These are phyloP conservation scores for Tor tambroides DNA, from an alignment of 2,113 vertebrate species.

Conservation along the genomic window DNA sequence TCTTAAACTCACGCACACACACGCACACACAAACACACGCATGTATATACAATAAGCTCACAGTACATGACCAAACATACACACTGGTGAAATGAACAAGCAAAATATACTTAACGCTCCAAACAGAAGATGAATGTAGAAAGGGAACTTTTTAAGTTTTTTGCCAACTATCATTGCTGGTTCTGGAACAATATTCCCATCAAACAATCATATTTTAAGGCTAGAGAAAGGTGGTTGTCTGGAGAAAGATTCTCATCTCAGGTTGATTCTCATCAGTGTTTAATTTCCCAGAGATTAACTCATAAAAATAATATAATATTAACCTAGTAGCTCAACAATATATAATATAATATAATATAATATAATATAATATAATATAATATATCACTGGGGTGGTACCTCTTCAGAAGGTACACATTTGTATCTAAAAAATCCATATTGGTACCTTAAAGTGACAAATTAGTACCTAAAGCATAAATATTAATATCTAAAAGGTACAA, in stretches of 20 bases:
- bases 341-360: background rate
- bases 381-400: too few species aligned
- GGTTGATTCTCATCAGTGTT: background rate
- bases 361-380: too few species aligned
- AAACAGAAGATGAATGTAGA: background rate
- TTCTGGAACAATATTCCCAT: background rate
- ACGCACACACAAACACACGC: constrained; percentile 12
- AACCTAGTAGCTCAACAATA: background rate
- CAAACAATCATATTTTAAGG: constrained; percentile 26
- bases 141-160: background rate
- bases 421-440: too few species aligned
- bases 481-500: too few species aligned
- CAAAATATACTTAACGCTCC: background rate
- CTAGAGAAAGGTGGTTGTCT: background rate
- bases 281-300: background rate
- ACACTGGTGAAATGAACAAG: background rate
- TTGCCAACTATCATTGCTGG: background rate
- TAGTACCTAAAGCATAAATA: too few species aligned
- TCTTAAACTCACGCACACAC: constrained; percentile 49
- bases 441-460: too few species aligned
- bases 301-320: background rate
- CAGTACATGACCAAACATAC: background rate
- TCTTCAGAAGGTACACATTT: too few species aligned
- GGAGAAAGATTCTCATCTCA: background rate
- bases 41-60: background rate